phyloP scores from a whole-genome alignment of 2,888 invertebrate genomes.

The Cephus pulcher region DNA sequence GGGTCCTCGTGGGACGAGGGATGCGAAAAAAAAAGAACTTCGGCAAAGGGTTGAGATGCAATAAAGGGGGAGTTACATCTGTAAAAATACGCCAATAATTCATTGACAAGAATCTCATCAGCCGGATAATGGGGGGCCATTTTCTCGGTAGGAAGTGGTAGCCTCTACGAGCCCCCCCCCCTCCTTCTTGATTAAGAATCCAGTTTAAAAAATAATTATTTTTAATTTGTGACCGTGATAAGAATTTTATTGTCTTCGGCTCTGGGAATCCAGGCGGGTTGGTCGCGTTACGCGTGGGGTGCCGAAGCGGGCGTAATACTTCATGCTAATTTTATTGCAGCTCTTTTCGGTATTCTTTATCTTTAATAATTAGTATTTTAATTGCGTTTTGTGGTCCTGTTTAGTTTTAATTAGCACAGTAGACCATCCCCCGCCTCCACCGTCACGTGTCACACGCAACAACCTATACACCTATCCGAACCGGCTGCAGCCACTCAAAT shows the following conservation, averaged over 20 bases:
- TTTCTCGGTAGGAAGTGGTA: slow-evolving; percentile 49
- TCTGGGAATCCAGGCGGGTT: slow-evolving; percentile 24
- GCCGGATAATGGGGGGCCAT: slow-evolving; percentile 56
- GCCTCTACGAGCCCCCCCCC: slow-evolving; percentile 30
- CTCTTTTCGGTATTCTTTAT: slow-evolving; percentile 49
- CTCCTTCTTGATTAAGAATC: slow-evolving; percentile 59
- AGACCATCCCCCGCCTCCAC: not conserved
- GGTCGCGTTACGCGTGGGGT: slow-evolving; percentile 39
- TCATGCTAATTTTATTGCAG: slow-evolving; percentile 58
- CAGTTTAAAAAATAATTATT: slow-evolving; percentile 65
- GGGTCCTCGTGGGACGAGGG: slow-evolving; percentile 24
- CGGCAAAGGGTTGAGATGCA: slow-evolving; percentile 59
- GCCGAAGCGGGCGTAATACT: slow-evolving; percentile 45
- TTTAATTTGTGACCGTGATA: slow-evolving; percentile 63
- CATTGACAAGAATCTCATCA: slow-evolving; percentile 66
- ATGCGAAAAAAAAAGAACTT: slow-evolving; percentile 32
- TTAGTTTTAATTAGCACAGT: slow-evolving; percentile 21
- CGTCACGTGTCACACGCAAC: not conserved
- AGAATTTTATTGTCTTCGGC: slow-evolving; percentile 52
- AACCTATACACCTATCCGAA: not conserved
- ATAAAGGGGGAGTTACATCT: slow-evolving; percentile 52
- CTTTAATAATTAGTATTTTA: slow-evolving; percentile 52
- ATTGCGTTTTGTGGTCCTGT: slow-evolving; percentile 36
- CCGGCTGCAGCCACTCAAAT: not conserved
- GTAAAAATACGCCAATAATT: slow-evolving; percentile 64